These are phyloP conservation scores for Idris sp. DNA, from an alignment of 1,140 invertebrate species.

Conservation along the genomic window DNA sequence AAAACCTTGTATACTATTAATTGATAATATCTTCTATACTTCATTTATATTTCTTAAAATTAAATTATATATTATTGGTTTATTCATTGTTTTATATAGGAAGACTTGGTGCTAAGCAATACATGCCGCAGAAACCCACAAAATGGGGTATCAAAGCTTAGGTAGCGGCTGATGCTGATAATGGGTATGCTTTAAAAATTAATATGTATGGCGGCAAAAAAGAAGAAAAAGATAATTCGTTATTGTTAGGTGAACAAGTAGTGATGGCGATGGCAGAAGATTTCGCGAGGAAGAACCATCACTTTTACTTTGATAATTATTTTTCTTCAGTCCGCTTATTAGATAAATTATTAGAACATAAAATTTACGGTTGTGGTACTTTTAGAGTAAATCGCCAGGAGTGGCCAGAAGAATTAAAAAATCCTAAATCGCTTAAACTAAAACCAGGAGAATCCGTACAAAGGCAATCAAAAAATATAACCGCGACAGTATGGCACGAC, in stretches of 20 bases:
- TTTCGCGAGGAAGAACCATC: constrained; percentile 26
- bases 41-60: too few relatives aligned
- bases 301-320: constrained; percentile 50
- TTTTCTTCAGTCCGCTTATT: constrained; percentile 38
- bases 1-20: too few relatives aligned
- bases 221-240: constrained; percentile 20
- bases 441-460: constrained; percentile 16
- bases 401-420: constrained; percentile 25
- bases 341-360: constrained; percentile 18
- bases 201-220: constrained; percentile 46
- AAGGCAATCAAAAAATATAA: constrained; percentile 6
- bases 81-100: constrained; percentile 44
- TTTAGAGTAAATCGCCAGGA: constrained; percentile 28
- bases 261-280: constrained; percentile 27
- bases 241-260: constrained; percentile 48
- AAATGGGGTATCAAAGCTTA: constrained; percentile 62
- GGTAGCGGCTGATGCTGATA: constrained; percentile 24
- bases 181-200: constrained; percentile 29
- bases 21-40: too few relatives aligned
- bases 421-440: constrained; percentile 17
- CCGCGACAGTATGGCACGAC: constrained; percentile 9
- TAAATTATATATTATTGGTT: too few relatives aligned
- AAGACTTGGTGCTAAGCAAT: constrained; percentile 51
- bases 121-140: constrained; percentile 57
- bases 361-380: constrained; percentile 36